These are phyloP conservation scores for Drosophila mojavensis DNA, from an alignment of 1,140 invertebrate species.

Conservation along the genomic window DNA sequence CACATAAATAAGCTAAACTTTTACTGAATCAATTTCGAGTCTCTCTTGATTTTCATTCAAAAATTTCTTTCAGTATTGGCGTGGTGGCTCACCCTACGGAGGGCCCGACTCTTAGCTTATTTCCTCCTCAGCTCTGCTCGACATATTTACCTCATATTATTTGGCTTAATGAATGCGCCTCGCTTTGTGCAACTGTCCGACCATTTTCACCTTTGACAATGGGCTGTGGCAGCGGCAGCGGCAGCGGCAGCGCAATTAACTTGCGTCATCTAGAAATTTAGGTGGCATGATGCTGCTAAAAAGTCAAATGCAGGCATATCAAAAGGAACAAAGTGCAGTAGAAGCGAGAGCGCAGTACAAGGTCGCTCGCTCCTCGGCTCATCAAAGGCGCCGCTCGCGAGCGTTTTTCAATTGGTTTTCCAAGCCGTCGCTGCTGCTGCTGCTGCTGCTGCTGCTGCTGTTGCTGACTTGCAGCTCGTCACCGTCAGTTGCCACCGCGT, in stretches of 20 bases:
- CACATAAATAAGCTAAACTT: no score
- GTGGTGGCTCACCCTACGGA: not conserved
- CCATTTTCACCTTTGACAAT: constrained; percentile 77
- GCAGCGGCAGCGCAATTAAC: constrained; percentile 58
- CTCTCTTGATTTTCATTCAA: not conserved
- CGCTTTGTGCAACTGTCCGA: constrained; percentile 46
- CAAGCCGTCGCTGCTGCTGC: not conserved
- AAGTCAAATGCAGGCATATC: constrained; percentile 10
- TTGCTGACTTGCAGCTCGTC: constrained; percentile 52
- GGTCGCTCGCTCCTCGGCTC: constrained; percentile 58
- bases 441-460: constrained; percentile 6
- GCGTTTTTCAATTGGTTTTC: constrained; percentile 37
- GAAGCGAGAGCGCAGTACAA: constrained; percentile 35
- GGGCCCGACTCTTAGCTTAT: not conserved
- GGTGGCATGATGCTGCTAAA: constrained; percentile 77
- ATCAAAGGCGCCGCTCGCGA: constrained; percentile 59
- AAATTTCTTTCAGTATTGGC: not conserved
- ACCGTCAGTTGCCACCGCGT: not conserved
- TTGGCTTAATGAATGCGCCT: constrained; percentile 71
- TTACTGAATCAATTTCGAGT: no score
- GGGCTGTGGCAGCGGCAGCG: constrained; percentile 26
- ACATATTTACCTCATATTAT: constrained; percentile 72
- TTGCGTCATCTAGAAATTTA: constrained; percentile 81
- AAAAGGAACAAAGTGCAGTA: constrained; percentile 6
- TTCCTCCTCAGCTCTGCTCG: constrained; percentile 36